These are phyloP conservation scores for Speoplatyrhinus poulsoni DNA, from an alignment of 2,113 vertebrate genomes.

Conservation along the genomic window DNA sequence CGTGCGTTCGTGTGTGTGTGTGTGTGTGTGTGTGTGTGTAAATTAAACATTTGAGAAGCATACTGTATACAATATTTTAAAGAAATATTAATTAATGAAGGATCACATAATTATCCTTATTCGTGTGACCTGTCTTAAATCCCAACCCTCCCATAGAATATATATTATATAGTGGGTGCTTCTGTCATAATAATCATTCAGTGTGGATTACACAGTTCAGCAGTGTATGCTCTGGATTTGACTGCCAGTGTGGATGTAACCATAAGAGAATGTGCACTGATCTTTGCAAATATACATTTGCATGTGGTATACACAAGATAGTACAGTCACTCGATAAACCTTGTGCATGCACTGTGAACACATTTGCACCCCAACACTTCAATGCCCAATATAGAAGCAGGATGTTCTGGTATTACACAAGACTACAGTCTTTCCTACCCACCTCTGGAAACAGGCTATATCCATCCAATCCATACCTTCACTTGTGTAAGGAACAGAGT, in stretches of 20 bases:
- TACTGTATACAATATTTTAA: too few species aligned
- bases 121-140: slow-evolving; percentile 24
- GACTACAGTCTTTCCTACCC: slow-evolving; percentile 31
- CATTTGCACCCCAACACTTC: slow-evolving; percentile 79
- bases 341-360: slow-evolving; percentile 71
- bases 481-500: slow-evolving; percentile 8
- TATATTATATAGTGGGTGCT: neutral
- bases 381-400: slow-evolving; percentile 70
- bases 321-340: slow-evolving; percentile 75
- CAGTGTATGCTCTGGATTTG: neutral
- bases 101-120: neutral
- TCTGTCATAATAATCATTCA: slow-evolving; percentile 1
- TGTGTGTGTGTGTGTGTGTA: too few species aligned
- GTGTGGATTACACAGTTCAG: neutral
- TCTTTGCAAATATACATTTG: slow-evolving; percentile 17
- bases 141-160: slow-evolving; percentile 13
- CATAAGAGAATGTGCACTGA: slow-evolving; percentile 8
- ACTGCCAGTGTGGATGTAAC: neutral
- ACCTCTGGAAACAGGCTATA: slow-evolving; percentile 29
- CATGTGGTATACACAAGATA: slow-evolving; percentile 50
- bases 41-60: too few species aligned
- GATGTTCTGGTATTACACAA: slow-evolving; percentile 63
- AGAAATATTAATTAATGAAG: too few species aligned
- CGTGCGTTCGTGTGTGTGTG: too few species aligned
- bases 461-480: slow-evolving; percentile 21